phyloP scores from a whole-genome alignment of 2,888 invertebrate genomes.

The Byasa hedistus region DNA sequence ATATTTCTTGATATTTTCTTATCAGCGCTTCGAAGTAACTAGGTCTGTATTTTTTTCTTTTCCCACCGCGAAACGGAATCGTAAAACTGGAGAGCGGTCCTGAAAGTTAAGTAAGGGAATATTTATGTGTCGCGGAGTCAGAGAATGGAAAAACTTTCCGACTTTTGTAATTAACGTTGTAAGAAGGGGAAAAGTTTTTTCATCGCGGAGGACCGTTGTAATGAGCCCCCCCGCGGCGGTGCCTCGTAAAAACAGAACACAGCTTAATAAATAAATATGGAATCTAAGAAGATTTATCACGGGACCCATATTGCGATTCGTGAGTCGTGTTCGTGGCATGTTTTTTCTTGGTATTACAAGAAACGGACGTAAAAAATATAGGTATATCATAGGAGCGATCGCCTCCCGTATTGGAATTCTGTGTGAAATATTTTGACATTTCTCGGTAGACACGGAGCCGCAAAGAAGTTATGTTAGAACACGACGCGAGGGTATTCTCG shows the following conservation, averaged over 20 bases:
- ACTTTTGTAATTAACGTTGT: conserved; percentile 76
- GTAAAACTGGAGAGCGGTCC: conserved; percentile 56
- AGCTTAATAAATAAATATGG: conserved; percentile 79
- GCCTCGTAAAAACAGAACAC: conserved; percentile 76
- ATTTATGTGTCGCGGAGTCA: conserved; percentile 49
- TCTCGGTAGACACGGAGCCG: conserved; percentile 58
- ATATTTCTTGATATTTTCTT: conserved; percentile 70
- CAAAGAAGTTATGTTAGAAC: conserved; percentile 40
- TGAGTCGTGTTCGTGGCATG: conserved; percentile 56
- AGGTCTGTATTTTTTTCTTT: conserved; percentile 57
- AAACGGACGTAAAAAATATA: conserved; percentile 60
- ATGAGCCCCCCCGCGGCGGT: conserved; percentile 72
- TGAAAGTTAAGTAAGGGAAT: conserved; percentile 49
- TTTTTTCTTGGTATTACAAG: conserved; percentile 55
- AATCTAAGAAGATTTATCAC: conserved; percentile 76
- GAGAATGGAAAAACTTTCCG: conserved; percentile 48
- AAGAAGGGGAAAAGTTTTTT: conserved; percentile 77
- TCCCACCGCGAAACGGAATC: conserved; percentile 53
- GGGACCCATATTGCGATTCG: conserved; percentile 66
- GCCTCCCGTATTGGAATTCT: conserved; percentile 57
- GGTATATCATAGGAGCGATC: conserved; percentile 61
- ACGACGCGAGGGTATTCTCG: conserved; percentile 50
- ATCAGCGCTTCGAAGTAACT: conserved; percentile 57
- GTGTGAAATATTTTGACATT: conserved; percentile 75
- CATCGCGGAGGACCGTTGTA: conserved; percentile 67